Conservation (phyloP, 2,888 invertebrate species). For the Tricholauxania praeusta region DNA sequence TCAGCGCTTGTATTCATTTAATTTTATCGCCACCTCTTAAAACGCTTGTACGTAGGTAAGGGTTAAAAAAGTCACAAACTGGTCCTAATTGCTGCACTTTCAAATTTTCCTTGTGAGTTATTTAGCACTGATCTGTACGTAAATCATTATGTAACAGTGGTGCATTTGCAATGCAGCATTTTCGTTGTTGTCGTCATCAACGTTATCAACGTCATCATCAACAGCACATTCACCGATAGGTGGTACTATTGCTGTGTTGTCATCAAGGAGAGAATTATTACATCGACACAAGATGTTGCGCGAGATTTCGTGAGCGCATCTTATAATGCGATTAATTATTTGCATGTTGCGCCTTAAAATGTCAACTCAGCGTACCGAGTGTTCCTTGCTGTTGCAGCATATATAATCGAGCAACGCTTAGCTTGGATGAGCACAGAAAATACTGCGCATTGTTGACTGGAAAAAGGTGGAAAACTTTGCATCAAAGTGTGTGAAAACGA, state of each 20-base stretch:
- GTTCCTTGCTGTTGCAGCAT: conserved; percentile 35
- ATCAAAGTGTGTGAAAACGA: conserved; percentile 17
- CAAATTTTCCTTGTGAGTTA: background rate
- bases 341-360: conserved; percentile 67
- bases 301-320: conserved; percentile 68
- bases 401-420: conserved; percentile 11
- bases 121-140: background rate
- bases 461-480: conserved; percentile 26
- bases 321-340: conserved; percentile 69
- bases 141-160: conserved; percentile 31
- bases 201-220: background rate
- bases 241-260: conserved; percentile 29
- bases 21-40: background rate
- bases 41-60: too few relatives aligned
- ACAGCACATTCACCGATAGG: background rate
- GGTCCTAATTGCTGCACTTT: background rate
- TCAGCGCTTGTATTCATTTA: conserved; percentile 15
- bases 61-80: too few relatives aligned
- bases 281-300: conserved; percentile 60
- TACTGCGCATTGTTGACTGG: conserved; percentile 18
- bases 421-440: conserved; percentile 2
- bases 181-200: background rate
- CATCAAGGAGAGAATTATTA: conserved; percentile 57
- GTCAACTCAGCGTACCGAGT: conserved; percentile 51
- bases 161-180: background rate